Evolutionary conservation across 1,140 invertebrate genomes (phyloP).

Genomic region (Philotrypesis tridentata): DNA sequence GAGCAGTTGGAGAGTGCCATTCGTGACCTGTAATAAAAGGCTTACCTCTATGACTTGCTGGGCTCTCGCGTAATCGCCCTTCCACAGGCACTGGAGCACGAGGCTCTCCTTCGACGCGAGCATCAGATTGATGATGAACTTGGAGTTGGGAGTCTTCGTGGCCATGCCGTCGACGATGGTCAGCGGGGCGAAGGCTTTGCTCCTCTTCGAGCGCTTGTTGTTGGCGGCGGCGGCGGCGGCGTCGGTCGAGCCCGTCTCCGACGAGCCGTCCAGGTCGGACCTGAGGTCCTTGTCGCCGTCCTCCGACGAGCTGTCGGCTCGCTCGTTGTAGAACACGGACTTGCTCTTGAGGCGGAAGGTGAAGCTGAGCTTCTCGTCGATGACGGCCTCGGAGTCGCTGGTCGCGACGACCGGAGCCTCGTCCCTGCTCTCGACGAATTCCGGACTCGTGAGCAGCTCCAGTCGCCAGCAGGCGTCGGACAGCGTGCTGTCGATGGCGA

Average conservation of each 20-base stretch:
- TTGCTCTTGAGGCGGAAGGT: slow-evolving; percentile 46
- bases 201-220: slow-evolving; percentile 51
- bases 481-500: slow-evolving; percentile 50
- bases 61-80: slow-evolving; percentile 61
- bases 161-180: slow-evolving; percentile 15
- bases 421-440: slow-evolving; percentile 55
- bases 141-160: slow-evolving; percentile 44
- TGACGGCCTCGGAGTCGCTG: neutral
- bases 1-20: slow-evolving; percentile 59
- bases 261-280: slow-evolving; percentile 58
- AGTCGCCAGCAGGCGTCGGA: slow-evolving; percentile 64
- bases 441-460: slow-evolving; percentile 58
- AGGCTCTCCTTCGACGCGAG: slow-evolving; percentile 63
- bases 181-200: slow-evolving; percentile 2
- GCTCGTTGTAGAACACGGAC: slow-evolving; percentile 58
- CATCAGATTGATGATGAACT: slow-evolving; percentile 64
- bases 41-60: slow-evolving; percentile 64
- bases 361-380: slow-evolving; percentile 52
- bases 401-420: neutral
- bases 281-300: slow-evolving; percentile 53
- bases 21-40: slow-evolving; percentile 58
- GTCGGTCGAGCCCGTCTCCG: slow-evolving; percentile 56
- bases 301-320: slow-evolving; percentile 53
- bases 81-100: slow-evolving; percentile 66
- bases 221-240: no score